Base-by-base conservation (phyloP, 2,797 vertebrate species). In the Scyliorhinus canicula region DNA sequence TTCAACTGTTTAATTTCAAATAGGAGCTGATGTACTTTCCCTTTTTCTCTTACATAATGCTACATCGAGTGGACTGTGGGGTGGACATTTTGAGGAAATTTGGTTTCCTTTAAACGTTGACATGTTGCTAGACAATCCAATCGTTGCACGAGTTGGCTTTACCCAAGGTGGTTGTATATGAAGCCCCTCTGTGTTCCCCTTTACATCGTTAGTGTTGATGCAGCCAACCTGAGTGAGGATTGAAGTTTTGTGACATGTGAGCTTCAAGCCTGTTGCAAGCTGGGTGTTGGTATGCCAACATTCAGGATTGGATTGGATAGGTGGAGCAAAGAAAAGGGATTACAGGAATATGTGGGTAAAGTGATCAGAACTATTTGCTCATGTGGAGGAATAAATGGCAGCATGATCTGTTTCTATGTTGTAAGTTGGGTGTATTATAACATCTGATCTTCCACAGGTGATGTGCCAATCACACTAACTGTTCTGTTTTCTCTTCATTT, bases 401-500 rank as follows among this genome's bases (percentile, higher is more conserved):
- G 0, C 50, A 55, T 50, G 7, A 40, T 44, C 16, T 47, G 79
- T 82, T 82, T 82, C 44, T 19, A 2, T 47, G 21, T 26, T 44
- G 79, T 47, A 82, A 24, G 7, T 47, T 47, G 40, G 44, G 3
- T 2, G 6, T 47, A 7, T 82, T 47, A 47, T 47, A 47, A 24
- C 6, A 9, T 8, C 5, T 26, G 44, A 82, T 24, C 79, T 82
- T 82, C 19, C 44, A 26, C 21, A 26, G 79, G 47, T 44, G 24
- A 31, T 40, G 52, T 31, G 52, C 11, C 28, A 55, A 52, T 88
- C 1, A 24, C 44, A n/a, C 40, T 47, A 47, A 28, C 91, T 67
- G 44, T 26, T 28, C 0, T 57, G 28, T 35, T 79, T 11, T 35
- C 95, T 95, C 44, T 96, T 95, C 96, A 65, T 65, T 96, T 95